A percentile compares a stretch with the other conserved stretches of the same genome.
Evolutionary conservation across 2,888 invertebrate species (phyloP).

Genomic region (Archips xylosteana): DNA sequence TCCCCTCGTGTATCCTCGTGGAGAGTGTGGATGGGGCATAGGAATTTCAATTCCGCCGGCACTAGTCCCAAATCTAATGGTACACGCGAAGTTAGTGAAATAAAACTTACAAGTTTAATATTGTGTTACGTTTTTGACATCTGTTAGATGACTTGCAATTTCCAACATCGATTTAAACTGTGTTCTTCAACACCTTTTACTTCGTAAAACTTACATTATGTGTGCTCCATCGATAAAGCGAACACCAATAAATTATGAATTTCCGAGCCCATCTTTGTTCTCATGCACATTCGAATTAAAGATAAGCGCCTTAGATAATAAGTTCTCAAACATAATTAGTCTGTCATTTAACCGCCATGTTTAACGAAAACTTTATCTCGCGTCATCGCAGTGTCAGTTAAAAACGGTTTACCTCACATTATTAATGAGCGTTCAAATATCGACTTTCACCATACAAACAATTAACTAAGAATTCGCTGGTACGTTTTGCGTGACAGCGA

Average conservation of each 20-base stretch:
- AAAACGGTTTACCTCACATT: constrained; percentile 49
- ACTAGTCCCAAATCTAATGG: no score
- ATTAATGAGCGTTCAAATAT: constrained; percentile 59
- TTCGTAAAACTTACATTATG: neutral
- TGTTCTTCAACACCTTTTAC: neutral
- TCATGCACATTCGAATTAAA: constrained; percentile 29
- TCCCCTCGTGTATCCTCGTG: no score
- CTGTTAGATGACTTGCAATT: neutral
- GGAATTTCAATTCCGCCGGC: no score
- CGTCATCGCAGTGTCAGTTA: constrained; percentile 57
- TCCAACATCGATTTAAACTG: neutral
- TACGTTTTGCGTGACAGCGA: constrained; percentile 69
- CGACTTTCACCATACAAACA: constrained; percentile 71
- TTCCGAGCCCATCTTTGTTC: constrained; percentile 23
- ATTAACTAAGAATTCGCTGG: constrained; percentile 56
- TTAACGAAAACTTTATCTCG: constrained; percentile 58
- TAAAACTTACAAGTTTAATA: no score
- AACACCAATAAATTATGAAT: constrained; percentile 1
- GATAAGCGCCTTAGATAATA: constrained; percentile 38
- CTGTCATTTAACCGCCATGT: constrained; percentile 60
- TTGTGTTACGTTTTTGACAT: no score
- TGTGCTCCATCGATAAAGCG: constrained; percentile 8
- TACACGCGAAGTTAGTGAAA: no score
- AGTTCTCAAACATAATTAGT: constrained; percentile 60
- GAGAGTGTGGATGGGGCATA: no score